Conservation (phyloP, 2,113 vertebrate genomes). For the Rafetus swinhoei region DNA sequence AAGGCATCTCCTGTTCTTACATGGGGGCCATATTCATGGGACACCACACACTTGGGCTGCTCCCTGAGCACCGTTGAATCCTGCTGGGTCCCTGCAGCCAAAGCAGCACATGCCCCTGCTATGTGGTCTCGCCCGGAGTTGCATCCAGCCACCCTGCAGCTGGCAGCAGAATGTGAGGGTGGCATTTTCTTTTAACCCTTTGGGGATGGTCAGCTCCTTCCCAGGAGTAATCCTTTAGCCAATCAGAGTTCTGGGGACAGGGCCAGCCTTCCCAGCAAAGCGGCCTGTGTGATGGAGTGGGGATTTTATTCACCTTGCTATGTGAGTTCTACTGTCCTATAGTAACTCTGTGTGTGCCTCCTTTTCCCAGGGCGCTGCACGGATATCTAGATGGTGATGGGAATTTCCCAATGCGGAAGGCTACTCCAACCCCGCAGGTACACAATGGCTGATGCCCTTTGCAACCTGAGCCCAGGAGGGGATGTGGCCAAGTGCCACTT, state of each 20-base stretch:
- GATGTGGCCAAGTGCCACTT: too few species aligned
- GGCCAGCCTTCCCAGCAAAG: neutral
- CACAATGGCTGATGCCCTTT: too few species aligned
- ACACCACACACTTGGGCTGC: neutral
- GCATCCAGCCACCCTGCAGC: neutral
- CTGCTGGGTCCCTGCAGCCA: too few species aligned
- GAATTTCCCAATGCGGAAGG: too few species aligned
- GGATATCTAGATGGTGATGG: too few species aligned
- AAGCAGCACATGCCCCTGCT: neutral
- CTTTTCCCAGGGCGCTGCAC: too few species aligned
- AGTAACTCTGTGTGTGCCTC: too few species aligned
- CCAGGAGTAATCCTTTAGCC: neutral
- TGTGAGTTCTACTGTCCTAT: too few species aligned
- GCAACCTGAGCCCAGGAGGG: too few species aligned
- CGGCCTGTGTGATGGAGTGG: too few species aligned
- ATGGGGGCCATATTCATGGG: neutral
- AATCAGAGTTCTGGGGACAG: neutral
- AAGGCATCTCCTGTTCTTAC: neutral
- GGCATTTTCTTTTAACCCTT: neutral
- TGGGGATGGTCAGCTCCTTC: neutral
- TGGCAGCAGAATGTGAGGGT: neutral
- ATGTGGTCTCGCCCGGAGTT: fast-evolving
- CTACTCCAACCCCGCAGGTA: too few species aligned
- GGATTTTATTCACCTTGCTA: too few species aligned
- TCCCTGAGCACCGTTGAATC: neutral